Evolutionary conservation across 2,888 invertebrate genomes (phyloP).

Genomic region (Lepidonotus clava): DNA sequence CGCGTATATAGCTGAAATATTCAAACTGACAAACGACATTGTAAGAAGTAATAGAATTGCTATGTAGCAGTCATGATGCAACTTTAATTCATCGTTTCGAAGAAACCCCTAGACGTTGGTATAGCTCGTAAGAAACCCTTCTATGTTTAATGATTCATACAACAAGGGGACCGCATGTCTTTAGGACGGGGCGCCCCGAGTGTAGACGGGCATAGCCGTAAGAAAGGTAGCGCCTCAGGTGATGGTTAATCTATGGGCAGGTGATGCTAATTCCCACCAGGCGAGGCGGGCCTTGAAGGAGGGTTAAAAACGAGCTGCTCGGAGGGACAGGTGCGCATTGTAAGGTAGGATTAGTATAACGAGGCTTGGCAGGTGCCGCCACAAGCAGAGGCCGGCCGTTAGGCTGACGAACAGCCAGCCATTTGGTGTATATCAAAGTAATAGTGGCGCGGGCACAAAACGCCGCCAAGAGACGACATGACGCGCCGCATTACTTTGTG

Average conservation of each 20-base stretch:
- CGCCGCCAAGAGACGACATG: not conserved
- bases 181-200: too few species aligned
- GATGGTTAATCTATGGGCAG: slow-evolving; percentile 1
- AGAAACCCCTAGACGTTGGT: too few species aligned
- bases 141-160: too few species aligned
- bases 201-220: too few species aligned
- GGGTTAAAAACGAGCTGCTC: not conserved
- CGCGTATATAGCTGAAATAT: too few species aligned
- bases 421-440: slow-evolving; percentile 1
- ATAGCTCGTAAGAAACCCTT: too few species aligned
- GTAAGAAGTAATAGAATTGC: too few species aligned
- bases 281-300: not conserved
- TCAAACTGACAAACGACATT: too few species aligned
- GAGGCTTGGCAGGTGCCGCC: not conserved
- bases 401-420: not conserved
- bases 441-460: not conserved
- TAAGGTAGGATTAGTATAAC: not conserved
- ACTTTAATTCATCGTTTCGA: too few species aligned
- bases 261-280: not conserved
- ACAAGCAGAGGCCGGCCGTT: not conserved
- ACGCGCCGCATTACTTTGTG: not conserved
- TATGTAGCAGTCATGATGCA: too few species aligned
- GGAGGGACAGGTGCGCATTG: not conserved
- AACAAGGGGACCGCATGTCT: too few species aligned
- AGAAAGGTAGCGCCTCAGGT: too few species aligned